Conservation (phyloP, 2,797 vertebrate species). For the Gymnoscopelus braueri region DNA sequence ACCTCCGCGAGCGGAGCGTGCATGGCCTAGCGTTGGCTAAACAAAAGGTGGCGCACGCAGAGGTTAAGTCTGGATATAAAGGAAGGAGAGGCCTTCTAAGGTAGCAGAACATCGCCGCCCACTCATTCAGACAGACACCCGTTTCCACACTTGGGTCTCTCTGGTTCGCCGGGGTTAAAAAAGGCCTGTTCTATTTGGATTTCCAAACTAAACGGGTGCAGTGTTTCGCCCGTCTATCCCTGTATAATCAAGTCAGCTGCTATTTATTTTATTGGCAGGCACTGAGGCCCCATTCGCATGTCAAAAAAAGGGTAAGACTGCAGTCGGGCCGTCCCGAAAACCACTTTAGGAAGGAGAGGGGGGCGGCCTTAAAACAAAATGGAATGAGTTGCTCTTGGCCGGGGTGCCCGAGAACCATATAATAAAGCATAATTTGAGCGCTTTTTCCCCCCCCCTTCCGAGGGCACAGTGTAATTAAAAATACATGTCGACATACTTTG, state of each 20-base stretch:
- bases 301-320: conserved; percentile 72
- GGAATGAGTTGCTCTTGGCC: conserved; percentile 71
- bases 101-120: conserved; percentile 51
- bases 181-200: conserved; percentile 61
- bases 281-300: conserved; percentile 61
- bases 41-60: conserved; percentile 54
- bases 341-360: conserved; percentile 68
- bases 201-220: conserved; percentile 72
- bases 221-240: conserved; percentile 71
- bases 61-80: conserved; percentile 38
- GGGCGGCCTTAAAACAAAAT: conserved; percentile 69
- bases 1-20: conserved; percentile 38
- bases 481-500: conserved; percentile 61
- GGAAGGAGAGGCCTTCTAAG: conserved; percentile 38
- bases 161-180: conserved; percentile 60
- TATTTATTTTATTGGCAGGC: conserved; percentile 80
- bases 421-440: conserved; percentile 74
- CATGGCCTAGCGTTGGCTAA: conserved; percentile 42
- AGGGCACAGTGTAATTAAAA: conserved; percentile 69
- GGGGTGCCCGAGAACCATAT: conserved; percentile 65
- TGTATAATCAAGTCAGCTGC: conserved; percentile 76
- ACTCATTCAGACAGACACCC: conserved; percentile 44
- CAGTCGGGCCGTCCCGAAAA: conserved; percentile 62
- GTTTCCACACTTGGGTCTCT: conserved; percentile 29
- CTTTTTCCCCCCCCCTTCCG: conserved; percentile 34